Conservation (phyloP, 2,113 vertebrate species). For the Oryctolagus cuniculus region mOryCun1.1 NC_091449.1:19049501-19050000, state of each 20-base stretch:
- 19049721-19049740: no score
- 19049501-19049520: neutral
- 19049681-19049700: slow-evolving; percentile 40
- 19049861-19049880: neutral
- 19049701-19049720: no score
- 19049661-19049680: slow-evolving; percentile 15
- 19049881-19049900: neutral
- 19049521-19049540: neutral
- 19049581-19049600: neutral
- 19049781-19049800: rapidly evolving
- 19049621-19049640: neutral
- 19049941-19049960: neutral
- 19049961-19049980: neutral
- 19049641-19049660: neutral
- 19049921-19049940: neutral
- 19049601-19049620: neutral
- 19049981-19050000: no score
- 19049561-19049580: neutral
- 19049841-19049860: neutral
- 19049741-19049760: neutral
- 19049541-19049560: neutral
- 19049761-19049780: neutral
- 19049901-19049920: neutral
- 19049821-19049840: neutral
- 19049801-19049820: neutral